Evolutionary conservation across 1,140 invertebrate species (phyloP).

Genomic region (Drosophila ogumai): DNA sequence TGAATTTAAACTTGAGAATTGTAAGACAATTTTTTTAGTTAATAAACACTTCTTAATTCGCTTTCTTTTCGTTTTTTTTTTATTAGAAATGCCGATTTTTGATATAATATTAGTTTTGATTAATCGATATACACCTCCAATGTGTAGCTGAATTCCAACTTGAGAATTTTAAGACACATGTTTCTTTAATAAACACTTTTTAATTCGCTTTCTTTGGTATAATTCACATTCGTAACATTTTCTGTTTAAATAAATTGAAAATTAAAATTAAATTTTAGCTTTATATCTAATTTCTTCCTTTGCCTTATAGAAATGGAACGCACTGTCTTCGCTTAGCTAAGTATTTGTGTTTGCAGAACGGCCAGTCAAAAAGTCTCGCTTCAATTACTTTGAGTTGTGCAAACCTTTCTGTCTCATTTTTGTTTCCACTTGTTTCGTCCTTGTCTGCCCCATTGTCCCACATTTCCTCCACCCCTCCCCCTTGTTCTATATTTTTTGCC

Average conservation of each 20-base stretch:
- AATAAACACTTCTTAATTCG: no score
- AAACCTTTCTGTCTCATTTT: conserved; percentile 28
- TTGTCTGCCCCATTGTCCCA: conserved; percentile 16
- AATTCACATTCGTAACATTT: not conserved
- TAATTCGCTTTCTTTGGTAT: no score
- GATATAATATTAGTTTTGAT: no score
- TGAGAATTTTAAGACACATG: not conserved
- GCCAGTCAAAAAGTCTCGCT: conserved; percentile 31
- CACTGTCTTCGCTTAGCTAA: conserved; percentile 5
- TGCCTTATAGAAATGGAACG: not conserved
- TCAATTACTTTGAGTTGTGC: conserved; percentile 43
- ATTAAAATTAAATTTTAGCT: not conserved
- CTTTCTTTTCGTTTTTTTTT: no score
- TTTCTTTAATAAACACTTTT: no score
- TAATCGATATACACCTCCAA: no score
- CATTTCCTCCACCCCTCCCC: conserved; percentile 3
- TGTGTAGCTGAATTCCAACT: not conserved
- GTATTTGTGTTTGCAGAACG: conserved; percentile 9
- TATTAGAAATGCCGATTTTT: no score
- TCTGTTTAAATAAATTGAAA: not conserved
- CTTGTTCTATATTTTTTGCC: not conserved
- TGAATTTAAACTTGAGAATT: not conserved
- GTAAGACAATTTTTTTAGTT: not conserved
- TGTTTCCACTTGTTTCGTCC: conserved; percentile 3
- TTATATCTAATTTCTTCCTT: not conserved